A percentile compares a stretch with the other conserved stretches of the same genome.
Conservation (phyloP, 2,797 vertebrate species). For the Podargus strigoides region DNA sequence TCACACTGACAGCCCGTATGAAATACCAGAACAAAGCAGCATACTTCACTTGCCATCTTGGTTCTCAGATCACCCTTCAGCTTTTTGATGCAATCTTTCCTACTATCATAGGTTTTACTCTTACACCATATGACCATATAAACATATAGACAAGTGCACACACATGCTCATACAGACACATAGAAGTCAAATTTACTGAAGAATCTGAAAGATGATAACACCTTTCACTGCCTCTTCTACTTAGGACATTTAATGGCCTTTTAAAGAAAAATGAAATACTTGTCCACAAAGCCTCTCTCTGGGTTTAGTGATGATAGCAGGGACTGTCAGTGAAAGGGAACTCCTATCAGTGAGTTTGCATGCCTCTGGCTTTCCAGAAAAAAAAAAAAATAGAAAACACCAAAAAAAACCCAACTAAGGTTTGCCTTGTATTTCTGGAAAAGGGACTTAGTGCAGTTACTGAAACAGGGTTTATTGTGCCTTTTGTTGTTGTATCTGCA, state of each 20-base stretch:
- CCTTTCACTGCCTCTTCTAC: background rate
- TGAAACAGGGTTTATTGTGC: background rate
- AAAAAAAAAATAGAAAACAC: no score
- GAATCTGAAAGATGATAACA: background rate
- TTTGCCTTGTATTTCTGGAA: background rate
- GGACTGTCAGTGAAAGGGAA: background rate
- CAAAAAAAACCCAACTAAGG: fast-evolving
- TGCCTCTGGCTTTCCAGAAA: background rate
- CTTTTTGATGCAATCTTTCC: background rate
- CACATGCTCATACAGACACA: fast-evolving
- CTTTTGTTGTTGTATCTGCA: background rate
- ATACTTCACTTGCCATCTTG: background rate
- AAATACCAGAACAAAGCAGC: background rate
- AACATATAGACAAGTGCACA: fast-evolving
- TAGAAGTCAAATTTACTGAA: background rate
- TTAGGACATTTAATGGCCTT: background rate
- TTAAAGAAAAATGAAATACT: background rate
- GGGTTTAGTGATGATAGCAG: background rate
- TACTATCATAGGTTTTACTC: background rate
- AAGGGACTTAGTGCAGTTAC: background rate
- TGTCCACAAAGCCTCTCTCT: background rate
- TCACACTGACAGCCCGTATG: fast-evolving
- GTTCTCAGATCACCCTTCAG: background rate
- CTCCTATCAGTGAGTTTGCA: background rate
- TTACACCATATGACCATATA: no score